phyloP scores from a whole-genome alignment of 2,888 invertebrate species.

The Cyaniris semiargus region DNA sequence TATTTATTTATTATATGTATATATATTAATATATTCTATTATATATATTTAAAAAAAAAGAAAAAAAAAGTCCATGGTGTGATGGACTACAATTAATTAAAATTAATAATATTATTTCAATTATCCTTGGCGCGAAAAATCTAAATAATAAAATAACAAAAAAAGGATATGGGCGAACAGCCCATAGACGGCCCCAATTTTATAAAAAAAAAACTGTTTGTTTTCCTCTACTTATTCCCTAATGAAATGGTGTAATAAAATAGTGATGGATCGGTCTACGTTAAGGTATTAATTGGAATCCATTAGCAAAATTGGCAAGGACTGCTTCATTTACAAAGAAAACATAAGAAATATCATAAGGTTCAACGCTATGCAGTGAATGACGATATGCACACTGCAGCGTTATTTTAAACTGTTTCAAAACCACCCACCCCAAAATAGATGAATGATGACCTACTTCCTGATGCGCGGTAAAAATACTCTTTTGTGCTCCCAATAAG shows the following conservation, averaged over 20 bases:
- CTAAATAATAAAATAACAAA: no score
- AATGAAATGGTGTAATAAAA: background rate
- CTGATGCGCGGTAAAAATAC: constrained; percentile 48
- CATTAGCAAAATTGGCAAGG: constrained; percentile 8
- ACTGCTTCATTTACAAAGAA: background rate
- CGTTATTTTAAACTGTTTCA: constrained; percentile 67
- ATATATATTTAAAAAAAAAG: no score
- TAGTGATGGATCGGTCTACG: background rate
- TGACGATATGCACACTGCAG: constrained; percentile 68
- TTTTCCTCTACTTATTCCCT: background rate
- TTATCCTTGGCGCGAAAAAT: no score
- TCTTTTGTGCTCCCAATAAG: constrained; percentile 40
- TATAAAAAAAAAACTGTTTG: no score
- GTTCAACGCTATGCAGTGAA: constrained; percentile 47
- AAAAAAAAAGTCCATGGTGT: no score
- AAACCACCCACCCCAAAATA: constrained; percentile 67
- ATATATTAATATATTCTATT: no score
- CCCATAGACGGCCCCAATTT: no score
- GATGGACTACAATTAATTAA: no score
- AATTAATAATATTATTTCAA: no score
- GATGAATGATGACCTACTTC: constrained; percentile 70
- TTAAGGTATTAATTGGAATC: constrained; percentile 7
- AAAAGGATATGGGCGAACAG: no score
- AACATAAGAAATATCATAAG: constrained; percentile 16
- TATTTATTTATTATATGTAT: no score